phyloP scores from a whole-genome alignment of 92 coral and sea anemone species.

The Zoanthus sociatus region DNA sequence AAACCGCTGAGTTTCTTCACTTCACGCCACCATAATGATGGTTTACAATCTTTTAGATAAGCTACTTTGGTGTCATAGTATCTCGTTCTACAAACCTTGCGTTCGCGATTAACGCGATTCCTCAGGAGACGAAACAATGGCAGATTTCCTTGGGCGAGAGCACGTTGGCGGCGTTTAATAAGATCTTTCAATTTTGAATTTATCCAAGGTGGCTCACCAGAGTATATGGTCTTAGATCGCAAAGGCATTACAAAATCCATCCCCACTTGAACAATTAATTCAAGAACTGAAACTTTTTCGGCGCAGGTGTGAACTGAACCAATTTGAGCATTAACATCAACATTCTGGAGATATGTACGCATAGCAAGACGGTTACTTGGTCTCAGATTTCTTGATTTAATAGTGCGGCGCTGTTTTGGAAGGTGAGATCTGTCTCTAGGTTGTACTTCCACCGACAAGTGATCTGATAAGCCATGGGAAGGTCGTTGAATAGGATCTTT shows the following conservation, averaged over 20 bases:
- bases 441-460: not conserved
- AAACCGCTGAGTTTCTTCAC: too few species aligned
- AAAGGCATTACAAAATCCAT: not conserved
- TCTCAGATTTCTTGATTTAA: not conserved
- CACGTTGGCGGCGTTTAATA: not conserved
- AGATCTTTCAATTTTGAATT: conserved; percentile 1
- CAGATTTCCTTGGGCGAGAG: too few species aligned
- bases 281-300: not conserved
- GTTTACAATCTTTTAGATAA: too few species aligned
- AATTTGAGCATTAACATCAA: conserved; percentile 1
- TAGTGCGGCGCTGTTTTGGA: conserved; percentile 7
- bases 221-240: conserved; percentile 1
- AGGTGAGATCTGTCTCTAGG: conserved; percentile 3
- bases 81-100: too few species aligned
- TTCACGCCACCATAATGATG: too few species aligned
- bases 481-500: not conserved
- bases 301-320: conserved; percentile 5
- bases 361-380: conserved; percentile 5
- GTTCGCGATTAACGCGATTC: too few species aligned
- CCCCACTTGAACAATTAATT: not conserved
- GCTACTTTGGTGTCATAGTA: too few species aligned
- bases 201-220: conserved; percentile 8
- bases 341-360: conserved; percentile 7
- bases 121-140: too few species aligned
- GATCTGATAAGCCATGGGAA: conserved; percentile 6